Conservation (phyloP, 2,888 invertebrate species). For the Nomada hirtipes region DNA sequence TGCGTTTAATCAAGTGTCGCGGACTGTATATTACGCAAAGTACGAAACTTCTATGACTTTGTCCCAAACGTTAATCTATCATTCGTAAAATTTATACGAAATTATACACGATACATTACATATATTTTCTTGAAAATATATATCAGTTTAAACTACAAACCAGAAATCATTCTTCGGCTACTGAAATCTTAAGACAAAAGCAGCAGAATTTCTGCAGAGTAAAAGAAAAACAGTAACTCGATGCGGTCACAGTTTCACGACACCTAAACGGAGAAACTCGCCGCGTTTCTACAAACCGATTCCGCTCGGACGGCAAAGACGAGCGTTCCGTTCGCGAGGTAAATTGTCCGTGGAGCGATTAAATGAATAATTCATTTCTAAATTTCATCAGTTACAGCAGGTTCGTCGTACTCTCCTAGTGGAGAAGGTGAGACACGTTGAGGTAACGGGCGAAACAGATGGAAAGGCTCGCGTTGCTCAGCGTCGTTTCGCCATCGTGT, state of each 20-base stretch:
- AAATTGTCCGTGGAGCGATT: slow-evolving; percentile 60
- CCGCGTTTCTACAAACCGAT: slow-evolving; percentile 39
- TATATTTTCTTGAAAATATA: too few species aligned
- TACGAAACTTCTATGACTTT: too few species aligned
- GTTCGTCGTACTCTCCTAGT: slow-evolving; percentile 38
- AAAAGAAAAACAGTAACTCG: not conserved
- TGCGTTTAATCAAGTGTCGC: too few species aligned
- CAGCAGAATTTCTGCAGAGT: not conserved
- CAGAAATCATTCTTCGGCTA: too few species aligned
- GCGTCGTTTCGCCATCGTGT: slow-evolving; percentile 50
- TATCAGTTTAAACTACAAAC: too few species aligned
- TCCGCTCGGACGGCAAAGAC: slow-evolving; percentile 24
- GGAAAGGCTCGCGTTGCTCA: slow-evolving; percentile 51
- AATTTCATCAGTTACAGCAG: slow-evolving; percentile 55
- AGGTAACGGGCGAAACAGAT: slow-evolving; percentile 30
- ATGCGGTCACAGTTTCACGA: slow-evolving; percentile 20
- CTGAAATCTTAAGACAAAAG: not conserved
- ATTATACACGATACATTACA: too few species aligned
- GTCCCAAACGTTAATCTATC: too few species aligned
- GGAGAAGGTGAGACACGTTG: slow-evolving; percentile 23
- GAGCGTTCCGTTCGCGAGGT: slow-evolving; percentile 37
- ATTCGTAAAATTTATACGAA: too few species aligned
- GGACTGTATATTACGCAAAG: too few species aligned
- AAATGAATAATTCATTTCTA: slow-evolving; percentile 59
- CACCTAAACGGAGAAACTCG: slow-evolving; percentile 29